Evolutionary conservation across 92 coral and sea anemone genomes (phyloP).

Genomic region (Pocillopora meandrina): DNA sequence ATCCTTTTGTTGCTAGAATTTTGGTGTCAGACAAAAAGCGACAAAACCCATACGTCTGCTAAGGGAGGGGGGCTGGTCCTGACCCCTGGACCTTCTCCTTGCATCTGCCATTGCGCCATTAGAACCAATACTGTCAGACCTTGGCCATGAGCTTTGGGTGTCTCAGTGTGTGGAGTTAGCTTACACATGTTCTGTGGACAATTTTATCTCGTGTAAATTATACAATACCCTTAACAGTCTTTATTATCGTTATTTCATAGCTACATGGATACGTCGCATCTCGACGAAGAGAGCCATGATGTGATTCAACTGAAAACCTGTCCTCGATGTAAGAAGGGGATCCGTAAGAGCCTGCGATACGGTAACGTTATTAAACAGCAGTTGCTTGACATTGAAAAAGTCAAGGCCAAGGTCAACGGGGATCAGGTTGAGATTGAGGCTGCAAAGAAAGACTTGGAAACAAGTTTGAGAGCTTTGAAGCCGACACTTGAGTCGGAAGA

Average conservation of each 20-base stretch:
- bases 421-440: not conserved
- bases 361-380: slow-evolving; percentile 72
- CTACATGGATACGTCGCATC: slow-evolving; percentile 28
- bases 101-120: too few relatives aligned
- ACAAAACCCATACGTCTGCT: too few relatives aligned
- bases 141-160: too few relatives aligned
- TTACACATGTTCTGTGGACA: too few relatives aligned
- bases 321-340: slow-evolving; percentile 71
- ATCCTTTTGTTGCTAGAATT: too few relatives aligned
- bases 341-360: slow-evolving; percentile 75
- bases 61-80: too few relatives aligned
- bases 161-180: too few relatives aligned
- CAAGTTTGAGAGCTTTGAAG: slow-evolving; percentile 17
- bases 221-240: too few relatives aligned
- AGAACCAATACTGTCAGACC: too few relatives aligned
- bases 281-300: slow-evolving; percentile 12
- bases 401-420: slow-evolving; percentile 36
- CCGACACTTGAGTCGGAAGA: not conserved
- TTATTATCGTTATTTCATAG: not conserved
- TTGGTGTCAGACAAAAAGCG: too few relatives aligned
- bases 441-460: not conserved
- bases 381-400: slow-evolving; percentile 63
- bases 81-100: too few relatives aligned
- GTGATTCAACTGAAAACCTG: slow-evolving; percentile 70
- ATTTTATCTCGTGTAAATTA: too few relatives aligned